phyloP scores from a whole-genome alignment of 2,113 vertebrate genomes.

The Taxidea taxus region DNA sequence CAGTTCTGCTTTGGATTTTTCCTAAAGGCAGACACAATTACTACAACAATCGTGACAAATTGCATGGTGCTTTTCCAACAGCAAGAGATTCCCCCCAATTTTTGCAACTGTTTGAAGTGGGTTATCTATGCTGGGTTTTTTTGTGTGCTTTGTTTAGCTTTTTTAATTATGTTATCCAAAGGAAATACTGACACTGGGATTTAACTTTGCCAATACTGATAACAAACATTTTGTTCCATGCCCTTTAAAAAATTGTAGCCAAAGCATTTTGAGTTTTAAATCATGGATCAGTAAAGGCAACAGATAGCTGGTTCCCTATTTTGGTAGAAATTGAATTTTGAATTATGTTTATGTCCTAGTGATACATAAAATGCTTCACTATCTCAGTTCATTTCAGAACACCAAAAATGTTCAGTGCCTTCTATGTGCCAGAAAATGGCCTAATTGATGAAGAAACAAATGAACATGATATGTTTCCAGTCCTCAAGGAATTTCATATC shows the following conservation, averaged over 20 bases:
- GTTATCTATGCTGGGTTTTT: neutral
- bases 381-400: neutral
- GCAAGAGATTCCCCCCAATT: neutral
- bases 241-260: neutral
- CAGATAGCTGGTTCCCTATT: neutral
- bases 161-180: neutral
- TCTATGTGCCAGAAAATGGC: neutral
- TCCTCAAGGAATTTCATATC: neutral
- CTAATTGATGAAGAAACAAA: neutral
- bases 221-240: neutral
- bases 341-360: neutral
- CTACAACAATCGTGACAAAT: slow-evolving; percentile 34
- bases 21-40: slow-evolving; percentile 6
- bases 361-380: neutral
- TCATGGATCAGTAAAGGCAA: neutral
- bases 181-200: neutral
- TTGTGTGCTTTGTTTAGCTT: neutral
- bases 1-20: slow-evolving; percentile 1
- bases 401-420: neutral
- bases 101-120: slow-evolving; percentile 26
- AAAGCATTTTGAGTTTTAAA: neutral
- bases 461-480: neutral
- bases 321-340: neutral
- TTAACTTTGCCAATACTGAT: neutral
- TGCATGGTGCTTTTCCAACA: slow-evolving; percentile 8